A percentile compares a stretch with the other conserved stretches of the same genome.
phyloP scores from a whole-genome alignment of 2,797 vertebrate species.

The Chaetophractus vellerosus region DNA sequence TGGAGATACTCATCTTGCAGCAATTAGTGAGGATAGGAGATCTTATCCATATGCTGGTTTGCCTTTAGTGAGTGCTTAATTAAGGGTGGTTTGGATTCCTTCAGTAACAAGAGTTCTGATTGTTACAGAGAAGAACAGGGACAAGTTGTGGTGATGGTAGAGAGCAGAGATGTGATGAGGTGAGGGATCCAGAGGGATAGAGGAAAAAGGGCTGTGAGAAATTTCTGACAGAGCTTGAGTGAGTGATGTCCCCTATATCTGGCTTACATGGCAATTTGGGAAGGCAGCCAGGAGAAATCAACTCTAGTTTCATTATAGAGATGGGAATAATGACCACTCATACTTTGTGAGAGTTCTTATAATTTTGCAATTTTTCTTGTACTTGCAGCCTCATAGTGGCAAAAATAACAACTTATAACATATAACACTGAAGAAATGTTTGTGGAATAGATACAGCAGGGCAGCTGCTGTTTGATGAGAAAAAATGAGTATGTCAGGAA shows the following conservation, averaged over 20 bases:
- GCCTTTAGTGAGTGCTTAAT: not conserved
- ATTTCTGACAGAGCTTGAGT: not conserved
- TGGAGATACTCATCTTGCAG: not conserved
- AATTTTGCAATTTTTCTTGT: not conserved
- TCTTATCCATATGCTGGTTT: not conserved
- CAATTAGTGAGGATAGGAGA: not conserved
- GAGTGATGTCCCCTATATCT: not conserved
- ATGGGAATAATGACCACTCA: not conserved
- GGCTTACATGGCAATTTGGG: not conserved
- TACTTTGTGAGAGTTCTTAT: not conserved
- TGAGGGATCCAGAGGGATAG: too few relatives aligned
- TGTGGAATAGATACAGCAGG: not conserved
- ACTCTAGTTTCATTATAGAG: not conserved
- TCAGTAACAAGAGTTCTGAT: not conserved
- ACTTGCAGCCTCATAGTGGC: not conserved
- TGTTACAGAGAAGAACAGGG: not conserved
- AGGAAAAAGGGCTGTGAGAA: not conserved
- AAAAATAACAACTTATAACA: not conserved
- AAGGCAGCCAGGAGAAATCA: not conserved
- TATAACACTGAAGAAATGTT: not conserved
- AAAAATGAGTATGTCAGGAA: not conserved
- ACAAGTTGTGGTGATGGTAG: not conserved
- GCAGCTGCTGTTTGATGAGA: not conserved
- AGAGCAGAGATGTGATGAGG: too few relatives aligned
- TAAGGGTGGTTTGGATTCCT: not conserved